Evolutionary conservation across 2,888 invertebrate species (phyloP).

Genomic region (Itoplectis maculator): DNA sequence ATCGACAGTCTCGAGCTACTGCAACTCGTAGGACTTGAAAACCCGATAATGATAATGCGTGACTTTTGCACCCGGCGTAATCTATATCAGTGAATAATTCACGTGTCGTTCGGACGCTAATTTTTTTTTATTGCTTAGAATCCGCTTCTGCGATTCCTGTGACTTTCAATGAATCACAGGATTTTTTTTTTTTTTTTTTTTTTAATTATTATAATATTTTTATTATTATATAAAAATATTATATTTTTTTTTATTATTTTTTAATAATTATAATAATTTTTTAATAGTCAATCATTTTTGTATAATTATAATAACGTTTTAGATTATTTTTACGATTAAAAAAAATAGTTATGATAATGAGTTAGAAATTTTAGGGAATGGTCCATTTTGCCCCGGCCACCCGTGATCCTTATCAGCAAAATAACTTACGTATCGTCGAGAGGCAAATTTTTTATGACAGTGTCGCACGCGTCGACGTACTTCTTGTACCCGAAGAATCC

Average conservation of each 20-base stretch:
- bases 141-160: no score
- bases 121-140: no score
- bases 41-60: neutral
- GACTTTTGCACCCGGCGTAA: no score
- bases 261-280: no score
- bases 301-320: no score
- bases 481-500: conserved; percentile 96
- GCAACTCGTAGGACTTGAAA: neutral
- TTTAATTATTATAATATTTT: no score
- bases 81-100: no score
- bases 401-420: neutral
- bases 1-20: neutral
- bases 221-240: no score
- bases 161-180: neutral
- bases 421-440: conserved; percentile 87
- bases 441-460: conserved; percentile 94
- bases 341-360: neutral
- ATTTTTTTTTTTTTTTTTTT: neutral
- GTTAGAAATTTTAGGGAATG: neutral
- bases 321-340: no score
- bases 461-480: conserved; percentile 90
- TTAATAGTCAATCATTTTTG: no score
- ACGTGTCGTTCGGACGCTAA: no score
- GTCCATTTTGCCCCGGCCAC: neutral
- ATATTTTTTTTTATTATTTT: no score